Evolutionary conservation across 2,888 invertebrate species (phyloP).

Genomic region (Lomographa bimaculata): DNA sequence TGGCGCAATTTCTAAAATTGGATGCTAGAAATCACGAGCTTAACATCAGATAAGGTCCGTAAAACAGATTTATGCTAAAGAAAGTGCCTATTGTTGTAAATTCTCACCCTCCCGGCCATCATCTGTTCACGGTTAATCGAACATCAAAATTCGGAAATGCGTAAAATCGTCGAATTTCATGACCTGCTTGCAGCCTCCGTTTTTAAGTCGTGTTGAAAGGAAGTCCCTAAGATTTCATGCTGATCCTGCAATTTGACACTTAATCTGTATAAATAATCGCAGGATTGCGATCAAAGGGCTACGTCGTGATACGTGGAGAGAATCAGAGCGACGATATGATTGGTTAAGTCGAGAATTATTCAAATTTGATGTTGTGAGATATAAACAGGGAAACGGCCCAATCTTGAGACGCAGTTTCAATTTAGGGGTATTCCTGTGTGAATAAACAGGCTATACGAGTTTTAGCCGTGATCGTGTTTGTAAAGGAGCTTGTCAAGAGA

Average conservation of each 20-base stretch:
- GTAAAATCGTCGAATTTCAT: constrained; percentile 58
- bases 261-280: constrained; percentile 34
- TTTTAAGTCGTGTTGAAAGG: constrained; percentile 37
- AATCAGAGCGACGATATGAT: constrained; percentile 22
- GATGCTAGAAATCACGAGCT: constrained; percentile 31
- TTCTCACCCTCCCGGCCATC: constrained; percentile 49
- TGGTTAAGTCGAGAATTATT: constrained; percentile 31
- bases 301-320: constrained; percentile 20
- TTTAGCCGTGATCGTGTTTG: constrained; percentile 11
- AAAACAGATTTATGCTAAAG: constrained; percentile 42
- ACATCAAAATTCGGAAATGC: constrained; percentile 60
- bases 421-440: constrained; percentile 28
- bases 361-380: constrained; percentile 29
- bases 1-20: constrained; percentile 36
- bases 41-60: constrained; percentile 35
- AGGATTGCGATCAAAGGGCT: constrained; percentile 25
- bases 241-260: constrained; percentile 35
- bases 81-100: constrained; percentile 55
- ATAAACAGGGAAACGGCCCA: constrained; percentile 28
- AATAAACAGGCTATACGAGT: constrained; percentile 23
- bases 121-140: constrained; percentile 51
- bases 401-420: constrained; percentile 27
- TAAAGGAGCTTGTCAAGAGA: neutral
- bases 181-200: constrained; percentile 42
- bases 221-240: constrained; percentile 33